phyloP scores from a whole-genome alignment of 1,140 invertebrate species.

The Brachionus calyciflorus region DNA sequence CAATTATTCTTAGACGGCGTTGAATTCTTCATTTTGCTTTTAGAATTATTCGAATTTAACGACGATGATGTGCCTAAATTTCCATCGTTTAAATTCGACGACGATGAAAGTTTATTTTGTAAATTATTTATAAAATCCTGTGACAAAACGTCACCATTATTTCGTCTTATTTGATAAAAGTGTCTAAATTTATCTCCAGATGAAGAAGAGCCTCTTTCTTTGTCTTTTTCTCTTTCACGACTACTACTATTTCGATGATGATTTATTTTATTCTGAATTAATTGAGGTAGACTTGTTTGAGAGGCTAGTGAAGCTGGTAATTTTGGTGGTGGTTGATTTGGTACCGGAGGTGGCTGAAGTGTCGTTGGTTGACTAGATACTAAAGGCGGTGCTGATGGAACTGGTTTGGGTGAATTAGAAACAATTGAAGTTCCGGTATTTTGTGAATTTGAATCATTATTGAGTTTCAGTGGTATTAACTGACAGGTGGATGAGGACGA shows the following conservation, averaged over 20 bases:
- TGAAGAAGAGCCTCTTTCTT: too few relatives aligned
- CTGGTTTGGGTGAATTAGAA: neutral
- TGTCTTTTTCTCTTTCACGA: constrained; percentile 5
- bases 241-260: constrained; percentile 30
- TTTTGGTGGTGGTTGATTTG: constrained; percentile 26
- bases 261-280: constrained; percentile 35
- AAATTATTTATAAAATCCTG: constrained; percentile 45
- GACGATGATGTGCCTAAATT: constrained; percentile 5
- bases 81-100: constrained; percentile 25
- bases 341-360: constrained; percentile 20
- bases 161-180: constrained; percentile 43
- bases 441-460: constrained; percentile 7
- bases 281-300: constrained; percentile 6
- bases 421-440: neutral
- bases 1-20: constrained; percentile 16
- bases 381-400: constrained; percentile 14
- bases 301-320: neutral
- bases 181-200: constrained; percentile 41
- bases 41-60: constrained; percentile 10
- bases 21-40: constrained; percentile 6
- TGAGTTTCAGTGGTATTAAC: constrained; percentile 16
- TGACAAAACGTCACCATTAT: constrained; percentile 45
- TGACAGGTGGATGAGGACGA: constrained; percentile 22
- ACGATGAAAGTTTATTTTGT: constrained; percentile 30
- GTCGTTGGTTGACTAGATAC: neutral